These are phyloP conservation scores for Penaeus monodon DNA, from an alignment of 2,888 invertebrate species.

Conservation along the genomic window DNA sequence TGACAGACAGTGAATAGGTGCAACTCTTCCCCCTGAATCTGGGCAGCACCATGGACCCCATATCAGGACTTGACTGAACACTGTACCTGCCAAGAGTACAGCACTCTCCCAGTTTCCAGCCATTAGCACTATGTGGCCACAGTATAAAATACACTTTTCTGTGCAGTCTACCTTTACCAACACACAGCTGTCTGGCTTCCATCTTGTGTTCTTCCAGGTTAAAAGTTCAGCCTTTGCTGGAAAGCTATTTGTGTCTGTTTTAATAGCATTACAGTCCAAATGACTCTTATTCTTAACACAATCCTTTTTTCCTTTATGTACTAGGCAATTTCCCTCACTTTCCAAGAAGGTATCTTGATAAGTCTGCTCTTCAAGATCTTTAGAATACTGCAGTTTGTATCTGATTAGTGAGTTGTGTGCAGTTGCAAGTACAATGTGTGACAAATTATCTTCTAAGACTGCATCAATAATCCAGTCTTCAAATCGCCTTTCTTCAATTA, in stretches of 20 bases:
- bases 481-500: constrained; percentile 30
- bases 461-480: constrained; percentile 59
- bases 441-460: constrained; percentile 25
- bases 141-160: constrained; percentile 42
- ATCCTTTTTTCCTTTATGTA: too few species aligned
- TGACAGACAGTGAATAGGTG: constrained; percentile 34
- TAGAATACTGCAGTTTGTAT: background rate
- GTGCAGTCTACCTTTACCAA: constrained; percentile 12
- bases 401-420: constrained; percentile 46
- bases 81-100: constrained; percentile 44
- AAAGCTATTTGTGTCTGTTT: background rate
- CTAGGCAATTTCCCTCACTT: background rate
- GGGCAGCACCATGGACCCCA: constrained; percentile 43
- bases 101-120: constrained; percentile 36
- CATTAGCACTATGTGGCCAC: constrained; percentile 37
- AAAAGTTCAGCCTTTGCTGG: too few species aligned
- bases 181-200: background rate
- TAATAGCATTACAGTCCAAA: background rate
- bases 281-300: background rate
- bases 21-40: constrained; percentile 11
- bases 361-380: background rate
- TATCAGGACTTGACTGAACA: constrained; percentile 35
- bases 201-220: constrained; percentile 2
- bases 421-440: constrained; percentile 31
- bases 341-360: background rate